Evolutionary conservation across 1,140 invertebrate genomes (phyloP), one percentile per base, ranked within the genome.

Genomic region (Ceratoteleas bidentatus): DNA sequence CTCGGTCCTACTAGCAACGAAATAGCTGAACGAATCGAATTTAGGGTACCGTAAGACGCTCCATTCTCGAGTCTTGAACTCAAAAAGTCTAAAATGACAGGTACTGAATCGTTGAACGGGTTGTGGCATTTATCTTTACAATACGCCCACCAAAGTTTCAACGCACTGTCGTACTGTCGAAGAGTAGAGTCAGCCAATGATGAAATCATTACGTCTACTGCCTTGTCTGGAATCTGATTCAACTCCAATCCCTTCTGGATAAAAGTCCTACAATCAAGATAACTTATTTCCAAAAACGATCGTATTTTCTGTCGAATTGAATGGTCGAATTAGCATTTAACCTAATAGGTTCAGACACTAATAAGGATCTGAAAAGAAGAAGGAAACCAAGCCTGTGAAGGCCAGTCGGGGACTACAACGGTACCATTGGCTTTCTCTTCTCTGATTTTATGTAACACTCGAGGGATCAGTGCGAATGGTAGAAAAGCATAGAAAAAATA

Each of bases 21-120:
- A 50, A 86, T 66, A 0, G 87, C 85, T 7, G 85, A 85, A 53
- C 83, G 61, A 10, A 65, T 77, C 0, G 70, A 47, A 65, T 88
- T 88, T 36, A 88, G 45, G 2, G 83, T 50, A 14, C 75, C 68
- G 14, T 76, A 57, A 33, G 24, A 45, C 4, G 13, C 58, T 0
- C 69, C 78, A 15, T 73, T 45, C n/a, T 77, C 38, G 57, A 72
- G 81, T 45, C 34, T 49, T 6, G 6, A 7, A n/a, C 49, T 77
- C 40, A 84, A 62, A 74, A 81, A 84, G 9, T n/a, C 0, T 61
- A 82, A 61, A 14, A 82, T 9, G 0, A 40, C 24, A 6, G 53
- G 9, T 24, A 70, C 62, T 7, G 50, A 34, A 3, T 13, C 7
- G 14, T 10, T n/a, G 79, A 80, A 80, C 0, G 56, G 61, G 11